Conservation (phyloP, 2,113 vertebrate species). For the Hydropotes inermis region DNA sequence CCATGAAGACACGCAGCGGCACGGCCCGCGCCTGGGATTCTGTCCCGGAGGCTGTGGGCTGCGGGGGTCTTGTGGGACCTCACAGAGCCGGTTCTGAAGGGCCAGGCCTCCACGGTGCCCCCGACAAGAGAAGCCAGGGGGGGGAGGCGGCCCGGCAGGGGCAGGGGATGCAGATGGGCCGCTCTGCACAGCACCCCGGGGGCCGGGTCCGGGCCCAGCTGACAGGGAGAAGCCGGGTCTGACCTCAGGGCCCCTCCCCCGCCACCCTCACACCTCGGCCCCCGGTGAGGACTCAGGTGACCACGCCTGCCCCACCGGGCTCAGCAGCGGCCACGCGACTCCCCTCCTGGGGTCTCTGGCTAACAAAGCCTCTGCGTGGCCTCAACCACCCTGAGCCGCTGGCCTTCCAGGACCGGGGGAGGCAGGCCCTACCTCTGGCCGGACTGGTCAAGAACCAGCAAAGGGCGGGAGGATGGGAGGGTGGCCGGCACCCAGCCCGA, state of each 20-base stretch:
- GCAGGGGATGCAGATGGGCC: rapidly evolving
- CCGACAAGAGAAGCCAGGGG: neutral
- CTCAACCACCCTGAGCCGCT: neutral
- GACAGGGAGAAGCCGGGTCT: rapidly evolving
- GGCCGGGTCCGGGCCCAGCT: rapidly evolving
- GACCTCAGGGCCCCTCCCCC: rapidly evolving
- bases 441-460: neutral
- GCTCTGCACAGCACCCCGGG: rapidly evolving
- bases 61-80: neutral
- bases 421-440: neutral
- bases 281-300: neutral
- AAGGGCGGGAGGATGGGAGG: rapidly evolving
- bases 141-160: rapidly evolving
- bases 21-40: rapidly evolving
- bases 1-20: rapidly evolving
- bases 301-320: neutral
- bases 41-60: rapidly evolving
- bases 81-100: neutral
- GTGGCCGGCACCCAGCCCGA: rapidly evolving
- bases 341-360: neutral
- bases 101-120: neutral
- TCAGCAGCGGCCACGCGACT: rapidly evolving
- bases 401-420: rapidly evolving
- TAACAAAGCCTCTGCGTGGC: rapidly evolving
- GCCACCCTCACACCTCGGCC: neutral